These are phyloP conservation scores for Limanda limanda DNA, from an alignment of 2,113 vertebrate genomes.

Conservation along the genomic window DNA sequence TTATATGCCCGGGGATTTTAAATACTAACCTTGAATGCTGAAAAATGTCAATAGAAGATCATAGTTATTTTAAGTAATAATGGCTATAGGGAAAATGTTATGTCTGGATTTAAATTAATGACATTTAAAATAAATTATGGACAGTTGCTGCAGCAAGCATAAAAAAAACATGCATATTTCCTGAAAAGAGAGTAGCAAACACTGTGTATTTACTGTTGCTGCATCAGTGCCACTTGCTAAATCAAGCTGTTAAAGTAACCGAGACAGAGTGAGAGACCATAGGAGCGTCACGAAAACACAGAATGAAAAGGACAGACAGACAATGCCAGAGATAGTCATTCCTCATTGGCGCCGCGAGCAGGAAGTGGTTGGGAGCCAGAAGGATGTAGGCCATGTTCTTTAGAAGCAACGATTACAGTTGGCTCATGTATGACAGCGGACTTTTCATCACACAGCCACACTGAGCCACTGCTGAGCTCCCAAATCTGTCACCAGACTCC, in stretches of 20 bases:
- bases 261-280: background rate
- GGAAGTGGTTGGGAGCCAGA: slow-evolving; percentile 57
- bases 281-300: slow-evolving; percentile 10
- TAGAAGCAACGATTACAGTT: slow-evolving; percentile 68
- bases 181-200: background rate
- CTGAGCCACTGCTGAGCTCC: slow-evolving; percentile 64
- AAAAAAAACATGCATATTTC: background rate
- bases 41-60: slow-evolving; percentile 57
- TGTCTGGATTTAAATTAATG: background rate
- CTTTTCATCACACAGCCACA: slow-evolving; percentile 73
- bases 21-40: slow-evolving; percentile 54
- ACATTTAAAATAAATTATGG: background rate
- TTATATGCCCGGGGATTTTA: slow-evolving; percentile 55
- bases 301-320: slow-evolving; percentile 29
- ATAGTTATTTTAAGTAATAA: slow-evolving; percentile 47
- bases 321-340: slow-evolving; percentile 30
- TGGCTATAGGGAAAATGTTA: slow-evolving; percentile 40
- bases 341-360: slow-evolving; percentile 38
- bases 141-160: background rate
- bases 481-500: slow-evolving; percentile 78
- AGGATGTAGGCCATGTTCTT: slow-evolving; percentile 64
- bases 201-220: slow-evolving; percentile 1
- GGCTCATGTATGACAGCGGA: slow-evolving; percentile 72
- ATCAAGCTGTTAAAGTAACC: background rate
- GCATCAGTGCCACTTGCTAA: background rate